Percentiles rank a stretch among this genome's conserved stretches.
Conservation (phyloP, 2,113 vertebrate genomes). For the Corapipo altera region DNA sequence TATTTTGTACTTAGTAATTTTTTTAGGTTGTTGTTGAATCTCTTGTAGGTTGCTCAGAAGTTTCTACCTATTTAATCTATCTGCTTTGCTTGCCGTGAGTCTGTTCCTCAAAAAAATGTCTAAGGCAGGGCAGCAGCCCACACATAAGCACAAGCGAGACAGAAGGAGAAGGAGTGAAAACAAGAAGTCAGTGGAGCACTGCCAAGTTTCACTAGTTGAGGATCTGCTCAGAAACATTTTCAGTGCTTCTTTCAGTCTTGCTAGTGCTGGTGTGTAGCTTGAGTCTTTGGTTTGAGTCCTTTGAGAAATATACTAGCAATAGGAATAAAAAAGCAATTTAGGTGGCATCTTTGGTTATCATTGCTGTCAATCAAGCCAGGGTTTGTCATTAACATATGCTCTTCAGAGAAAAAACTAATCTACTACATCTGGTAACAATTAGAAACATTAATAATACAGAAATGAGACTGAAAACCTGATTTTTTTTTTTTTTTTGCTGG, state of each 20-base stretch:
- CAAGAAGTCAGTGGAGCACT: constrained; percentile 58
- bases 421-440: constrained; percentile 60
- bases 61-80: constrained; percentile 62
- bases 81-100: constrained; percentile 47
- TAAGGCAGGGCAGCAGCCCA: constrained; percentile 63
- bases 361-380: constrained; percentile 46
- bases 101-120: constrained; percentile 55
- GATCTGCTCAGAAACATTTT: constrained; percentile 62
- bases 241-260: constrained; percentile 53
- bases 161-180: constrained; percentile 67
- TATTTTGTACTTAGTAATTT: constrained; percentile 32
- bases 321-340: constrained; percentile 64
- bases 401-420: constrained; percentile 62
- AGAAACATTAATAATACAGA: constrained; percentile 37
- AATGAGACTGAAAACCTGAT: constrained; percentile 1
- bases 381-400: constrained; percentile 61
- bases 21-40: constrained; percentile 37
- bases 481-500: not conserved
- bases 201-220: constrained; percentile 57
- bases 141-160: constrained; percentile 61
- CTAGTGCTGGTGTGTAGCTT: constrained; percentile 25
- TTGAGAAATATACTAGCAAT: constrained; percentile 44
- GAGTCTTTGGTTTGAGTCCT: constrained; percentile 53
- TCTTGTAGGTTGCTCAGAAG: constrained; percentile 32
- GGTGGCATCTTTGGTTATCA: constrained; percentile 55